These are phyloP conservation scores for Mixornis gularis DNA, from an alignment of 2,113 vertebrate genomes.

Conservation along the genomic window DNA sequence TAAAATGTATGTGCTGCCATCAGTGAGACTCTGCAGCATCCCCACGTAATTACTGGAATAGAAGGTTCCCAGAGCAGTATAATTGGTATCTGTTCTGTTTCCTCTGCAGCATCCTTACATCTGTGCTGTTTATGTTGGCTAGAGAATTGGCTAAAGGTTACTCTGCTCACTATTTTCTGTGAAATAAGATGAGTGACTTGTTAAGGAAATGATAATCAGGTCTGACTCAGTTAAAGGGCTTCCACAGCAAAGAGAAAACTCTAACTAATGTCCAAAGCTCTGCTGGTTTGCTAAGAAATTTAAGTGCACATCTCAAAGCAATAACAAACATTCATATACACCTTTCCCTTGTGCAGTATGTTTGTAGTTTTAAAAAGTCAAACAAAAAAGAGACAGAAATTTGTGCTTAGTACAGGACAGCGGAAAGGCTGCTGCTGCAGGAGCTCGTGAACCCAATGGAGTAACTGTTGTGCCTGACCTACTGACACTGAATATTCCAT, in stretches of 20 bases:
- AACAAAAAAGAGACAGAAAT: not conserved
- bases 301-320: not conserved
- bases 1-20: not conserved
- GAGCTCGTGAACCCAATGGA: not conserved
- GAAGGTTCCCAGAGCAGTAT: not conserved
- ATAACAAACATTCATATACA: not conserved
- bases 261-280: not conserved
- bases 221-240: not conserved
- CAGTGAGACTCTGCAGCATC: not conserved
- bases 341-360: not conserved
- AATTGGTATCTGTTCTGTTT: not conserved
- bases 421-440: not conserved
- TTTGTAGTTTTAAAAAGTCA: not conserved
- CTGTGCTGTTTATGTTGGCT: not conserved
- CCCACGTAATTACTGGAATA: not conserved
- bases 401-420: not conserved
- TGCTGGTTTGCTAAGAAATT: not conserved
- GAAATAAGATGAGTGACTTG: not conserved
- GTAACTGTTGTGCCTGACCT: not conserved
- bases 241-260: not conserved
- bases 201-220: not conserved
- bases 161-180: not conserved
- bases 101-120: not conserved
- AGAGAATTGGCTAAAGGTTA: not conserved
- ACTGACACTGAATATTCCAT: not conserved